A percentile compares a stretch with the other conserved stretches of the same genome.
phyloP scores from a whole-genome alignment of 2,113 vertebrate genomes.

The Delphinapterus leucas region DNA sequence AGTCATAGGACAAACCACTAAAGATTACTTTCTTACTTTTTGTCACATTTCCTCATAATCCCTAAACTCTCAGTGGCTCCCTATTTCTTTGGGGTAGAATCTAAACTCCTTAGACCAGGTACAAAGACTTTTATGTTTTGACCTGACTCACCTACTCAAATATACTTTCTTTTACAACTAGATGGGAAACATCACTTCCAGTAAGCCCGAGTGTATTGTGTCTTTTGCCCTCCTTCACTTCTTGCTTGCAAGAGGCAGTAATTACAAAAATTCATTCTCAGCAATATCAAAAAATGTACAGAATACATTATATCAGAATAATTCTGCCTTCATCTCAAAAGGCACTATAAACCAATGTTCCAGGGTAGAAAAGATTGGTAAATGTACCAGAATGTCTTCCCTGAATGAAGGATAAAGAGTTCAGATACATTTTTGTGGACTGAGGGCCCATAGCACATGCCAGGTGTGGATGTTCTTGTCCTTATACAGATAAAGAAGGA shows the following conservation, averaged over 20 bases:
- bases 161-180: neutral
- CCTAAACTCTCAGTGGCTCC: neutral
- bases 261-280: neutral
- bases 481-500: neutral
- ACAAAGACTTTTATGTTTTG: neutral
- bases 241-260: neutral
- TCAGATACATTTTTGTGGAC: neutral
- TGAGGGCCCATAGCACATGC: fast-evolving
- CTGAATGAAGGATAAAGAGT: neutral
- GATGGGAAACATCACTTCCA: neutral
- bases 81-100: neutral
- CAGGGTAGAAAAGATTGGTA: neutral
- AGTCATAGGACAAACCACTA: neutral
- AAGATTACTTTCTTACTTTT: neutral
- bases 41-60: neutral
- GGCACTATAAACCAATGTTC: neutral
- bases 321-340: neutral
- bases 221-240: neutral
- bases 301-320: neutral
- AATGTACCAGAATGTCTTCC: neutral
- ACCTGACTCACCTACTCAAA: neutral
- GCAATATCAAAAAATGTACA: neutral
- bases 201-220: neutral
- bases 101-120: neutral
- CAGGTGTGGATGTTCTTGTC: neutral